Conservation (phyloP, 1,140 invertebrate genomes). For the Himalopsyche phryganea region DNA sequence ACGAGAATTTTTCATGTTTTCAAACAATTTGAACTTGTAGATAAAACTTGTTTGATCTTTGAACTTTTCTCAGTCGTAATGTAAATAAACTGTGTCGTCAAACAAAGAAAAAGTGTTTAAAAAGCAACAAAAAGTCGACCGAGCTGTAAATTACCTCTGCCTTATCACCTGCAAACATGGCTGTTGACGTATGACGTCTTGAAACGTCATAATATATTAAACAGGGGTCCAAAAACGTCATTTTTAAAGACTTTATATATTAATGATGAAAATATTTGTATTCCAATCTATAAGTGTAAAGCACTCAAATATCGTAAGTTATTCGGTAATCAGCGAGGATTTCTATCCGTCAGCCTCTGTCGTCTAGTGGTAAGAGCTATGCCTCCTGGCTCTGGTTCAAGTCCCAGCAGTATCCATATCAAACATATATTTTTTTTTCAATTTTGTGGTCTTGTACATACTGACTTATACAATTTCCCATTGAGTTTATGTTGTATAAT, state of each 20-base stretch:
- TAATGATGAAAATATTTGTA: slow-evolving; percentile 3
- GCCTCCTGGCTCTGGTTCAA: too few relatives aligned
- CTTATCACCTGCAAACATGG: slow-evolving; percentile 15
- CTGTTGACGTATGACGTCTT: slow-evolving; percentile 6
- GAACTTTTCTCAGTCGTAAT: slow-evolving; percentile 3
- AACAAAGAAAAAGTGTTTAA: slow-evolving; percentile 21
- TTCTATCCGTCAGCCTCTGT: too few relatives aligned
- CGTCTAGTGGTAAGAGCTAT: too few relatives aligned
- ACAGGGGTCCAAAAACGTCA: background rate
- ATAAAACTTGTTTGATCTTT: slow-evolving; percentile 6
- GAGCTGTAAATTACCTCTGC: slow-evolving; percentile 14
- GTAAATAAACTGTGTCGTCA: slow-evolving; percentile 15
- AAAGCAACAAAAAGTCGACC: slow-evolving; percentile 15
- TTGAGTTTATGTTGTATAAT: too few relatives aligned
- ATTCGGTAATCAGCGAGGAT: too few relatives aligned
- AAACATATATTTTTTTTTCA: too few relatives aligned
- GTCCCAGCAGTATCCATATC: too few relatives aligned
- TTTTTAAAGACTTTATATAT: slow-evolving; percentile 11
- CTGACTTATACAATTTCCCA: too few relatives aligned
- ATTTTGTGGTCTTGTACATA: too few relatives aligned
- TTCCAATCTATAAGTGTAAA: too few relatives aligned
- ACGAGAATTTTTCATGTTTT: too few relatives aligned
- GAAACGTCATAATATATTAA: background rate
- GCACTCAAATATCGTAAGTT: too few relatives aligned
- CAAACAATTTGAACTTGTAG: background rate